Percentiles rank a stretch among this genome's conserved stretches.
These are phyloP conservation scores for Boulengeromyrus knoepffleri DNA, from an alignment of 2,113 vertebrate species.

Conservation along the genomic window DNA sequence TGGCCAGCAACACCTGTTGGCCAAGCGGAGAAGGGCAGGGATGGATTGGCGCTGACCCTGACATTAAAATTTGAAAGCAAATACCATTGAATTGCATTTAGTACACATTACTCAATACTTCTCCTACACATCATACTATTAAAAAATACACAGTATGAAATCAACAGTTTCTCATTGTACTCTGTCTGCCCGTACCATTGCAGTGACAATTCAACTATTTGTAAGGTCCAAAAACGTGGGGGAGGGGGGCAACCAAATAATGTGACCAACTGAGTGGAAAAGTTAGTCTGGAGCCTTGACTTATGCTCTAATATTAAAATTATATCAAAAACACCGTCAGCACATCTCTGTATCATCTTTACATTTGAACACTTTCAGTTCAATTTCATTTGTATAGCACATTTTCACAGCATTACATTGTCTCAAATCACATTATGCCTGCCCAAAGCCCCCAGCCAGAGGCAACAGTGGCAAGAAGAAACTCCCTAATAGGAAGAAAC, in stretches of 20 bases:
- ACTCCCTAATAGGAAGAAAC: neutral
- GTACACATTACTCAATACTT: neutral
- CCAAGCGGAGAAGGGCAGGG: too few relatives aligned
- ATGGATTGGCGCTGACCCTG: too few relatives aligned
- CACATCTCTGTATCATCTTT: neutral
- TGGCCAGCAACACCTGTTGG: too few relatives aligned
- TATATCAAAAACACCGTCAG: neutral
- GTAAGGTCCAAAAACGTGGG: neutral
- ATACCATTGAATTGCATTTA: neutral
- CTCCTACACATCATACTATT: too few relatives aligned
- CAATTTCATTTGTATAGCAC: neutral
- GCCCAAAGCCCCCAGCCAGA: neutral
- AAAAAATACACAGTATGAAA: too few relatives aligned
- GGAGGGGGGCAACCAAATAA: neutral
- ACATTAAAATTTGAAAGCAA: neutral
- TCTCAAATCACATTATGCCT: neutral
- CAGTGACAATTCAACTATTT: neutral
- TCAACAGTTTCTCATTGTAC: too few relatives aligned
- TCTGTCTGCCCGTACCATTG: too few relatives aligned
- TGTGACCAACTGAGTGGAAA: neutral
- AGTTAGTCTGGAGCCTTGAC: neutral
- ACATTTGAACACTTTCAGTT: neutral
- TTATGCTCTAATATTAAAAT: neutral
- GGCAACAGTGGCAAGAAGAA: neutral
- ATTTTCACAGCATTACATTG: neutral